Conservation (phyloP, 1,140 invertebrate species). For the Drosophila suzukii region DNA sequence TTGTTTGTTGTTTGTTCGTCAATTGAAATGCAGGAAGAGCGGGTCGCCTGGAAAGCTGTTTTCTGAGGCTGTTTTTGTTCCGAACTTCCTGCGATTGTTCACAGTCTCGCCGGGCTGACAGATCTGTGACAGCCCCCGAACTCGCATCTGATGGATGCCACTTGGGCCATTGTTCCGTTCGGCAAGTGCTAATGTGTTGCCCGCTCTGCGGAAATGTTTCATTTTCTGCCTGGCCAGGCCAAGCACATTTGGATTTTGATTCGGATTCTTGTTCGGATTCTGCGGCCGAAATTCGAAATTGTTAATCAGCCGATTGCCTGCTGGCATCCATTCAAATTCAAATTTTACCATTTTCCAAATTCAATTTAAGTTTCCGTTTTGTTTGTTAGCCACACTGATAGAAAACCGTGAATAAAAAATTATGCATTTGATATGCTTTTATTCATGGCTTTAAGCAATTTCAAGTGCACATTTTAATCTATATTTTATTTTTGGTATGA, state of each 20-base stretch:
- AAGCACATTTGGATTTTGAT: conserved; percentile 25
- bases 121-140: conserved; percentile 75
- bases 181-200: conserved; percentile 75
- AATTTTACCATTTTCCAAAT: conserved; percentile 24
- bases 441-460: too few relatives aligned
- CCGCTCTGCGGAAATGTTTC: conserved; percentile 73
- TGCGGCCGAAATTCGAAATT: conserved; percentile 62
- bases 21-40: conserved; percentile 64
- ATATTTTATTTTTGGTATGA: too few relatives aligned
- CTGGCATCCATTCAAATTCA: conserved; percentile 24
- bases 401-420: background rate
- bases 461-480: too few relatives aligned
- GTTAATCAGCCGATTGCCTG: conserved; percentile 53
- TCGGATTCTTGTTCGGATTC: conserved; percentile 21
- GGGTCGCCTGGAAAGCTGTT: conserved; percentile 35
- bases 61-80: conserved; percentile 58
- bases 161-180: conserved; percentile 66
- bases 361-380: conserved; percentile 58
- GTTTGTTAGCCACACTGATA: conserved; percentile 6
- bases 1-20: conserved; percentile 77
- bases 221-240: conserved; percentile 70
- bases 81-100: conserved; percentile 80
- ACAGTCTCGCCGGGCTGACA: conserved; percentile 77
- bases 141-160: conserved; percentile 73
- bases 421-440: too few relatives aligned